Percentiles rank a stretch among this genome's conserved stretches.
Conservation (phyloP, 2,888 invertebrate species). For the Anodontia alba region DNA sequence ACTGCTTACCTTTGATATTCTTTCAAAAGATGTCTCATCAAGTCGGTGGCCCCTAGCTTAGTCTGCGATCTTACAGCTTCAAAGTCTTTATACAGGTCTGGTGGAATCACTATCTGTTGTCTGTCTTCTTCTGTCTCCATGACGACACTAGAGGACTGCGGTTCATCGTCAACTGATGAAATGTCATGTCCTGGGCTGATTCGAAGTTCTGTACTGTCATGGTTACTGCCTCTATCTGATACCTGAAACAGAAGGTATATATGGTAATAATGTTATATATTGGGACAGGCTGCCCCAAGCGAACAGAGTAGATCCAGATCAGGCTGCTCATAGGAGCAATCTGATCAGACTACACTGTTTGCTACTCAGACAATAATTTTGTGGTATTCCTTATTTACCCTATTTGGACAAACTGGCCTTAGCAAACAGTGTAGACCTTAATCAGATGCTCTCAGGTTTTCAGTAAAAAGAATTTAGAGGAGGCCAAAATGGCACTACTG, state of each 20-base stretch:
- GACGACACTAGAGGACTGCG: slow-evolving; percentile 10
- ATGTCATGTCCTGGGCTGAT: neutral
- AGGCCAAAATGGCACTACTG: too few relatives aligned
- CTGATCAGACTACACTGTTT: too few relatives aligned
- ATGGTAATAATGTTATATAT: too few relatives aligned
- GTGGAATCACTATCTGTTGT: slow-evolving; percentile 72
- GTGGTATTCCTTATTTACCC: too few relatives aligned
- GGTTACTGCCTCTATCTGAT: neutral
- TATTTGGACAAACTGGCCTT: too few relatives aligned
- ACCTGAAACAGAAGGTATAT: neutral
- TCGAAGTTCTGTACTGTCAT: neutral
- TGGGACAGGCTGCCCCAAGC: too few relatives aligned
- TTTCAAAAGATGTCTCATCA: slow-evolving; percentile 75
- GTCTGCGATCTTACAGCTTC: slow-evolving; percentile 74
- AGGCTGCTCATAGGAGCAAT: too few relatives aligned
- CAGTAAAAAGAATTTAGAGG: too few relatives aligned
- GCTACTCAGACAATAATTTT: too few relatives aligned
- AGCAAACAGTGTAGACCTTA: too few relatives aligned
- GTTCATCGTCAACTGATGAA: neutral
- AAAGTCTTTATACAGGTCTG: slow-evolving; percentile 77
- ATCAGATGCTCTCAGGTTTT: too few relatives aligned
- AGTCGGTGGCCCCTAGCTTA: slow-evolving; percentile 71
- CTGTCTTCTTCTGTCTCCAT: slow-evolving; percentile 27
- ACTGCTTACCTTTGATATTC: slow-evolving; percentile 74
- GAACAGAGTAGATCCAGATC: too few relatives aligned